Conservation (phyloP, 2,888 invertebrate species). For the Lissocephala sabroskyi region DNA sequence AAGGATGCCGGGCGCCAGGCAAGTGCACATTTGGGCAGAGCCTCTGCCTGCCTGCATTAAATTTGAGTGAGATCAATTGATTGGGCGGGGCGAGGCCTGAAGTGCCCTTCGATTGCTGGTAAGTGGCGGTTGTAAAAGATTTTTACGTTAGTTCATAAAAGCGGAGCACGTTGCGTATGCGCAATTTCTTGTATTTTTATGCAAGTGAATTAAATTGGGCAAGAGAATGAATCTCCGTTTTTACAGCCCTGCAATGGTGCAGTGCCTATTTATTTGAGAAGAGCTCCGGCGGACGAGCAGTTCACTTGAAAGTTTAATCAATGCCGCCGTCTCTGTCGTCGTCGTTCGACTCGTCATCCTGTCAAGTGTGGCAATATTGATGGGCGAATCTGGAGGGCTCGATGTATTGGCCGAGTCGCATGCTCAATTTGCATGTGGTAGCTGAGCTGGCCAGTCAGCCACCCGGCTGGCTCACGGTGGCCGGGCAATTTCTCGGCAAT, state of each 20-base stretch:
- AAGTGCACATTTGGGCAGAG: background rate
- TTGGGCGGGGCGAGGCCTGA: constrained; percentile 35
- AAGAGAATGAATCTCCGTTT: background rate
- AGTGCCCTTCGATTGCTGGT: constrained; percentile 36
- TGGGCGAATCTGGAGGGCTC: constrained; percentile 37
- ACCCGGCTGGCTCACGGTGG: constrained; percentile 12
- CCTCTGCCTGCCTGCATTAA: constrained; percentile 9
- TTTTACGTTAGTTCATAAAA: constrained; percentile 28
- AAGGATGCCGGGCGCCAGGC: background rate
- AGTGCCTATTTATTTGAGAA: constrained; percentile 12
- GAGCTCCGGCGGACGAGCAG: background rate
- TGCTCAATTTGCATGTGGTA: constrained; percentile 48
- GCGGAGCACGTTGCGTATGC: background rate
- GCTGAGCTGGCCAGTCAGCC: background rate
- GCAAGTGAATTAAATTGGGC: background rate
- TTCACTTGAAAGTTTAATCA: constrained; percentile 40
- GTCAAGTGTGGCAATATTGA: constrained; percentile 53
- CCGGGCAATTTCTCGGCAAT: constrained; percentile 24
- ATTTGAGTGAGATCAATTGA: constrained; percentile 37
- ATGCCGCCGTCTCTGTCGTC: constrained; percentile 25
- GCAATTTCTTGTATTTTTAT: background rate
- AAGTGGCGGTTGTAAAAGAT: constrained; percentile 46
- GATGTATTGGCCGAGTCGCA: constrained; percentile 22
- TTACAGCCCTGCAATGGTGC: constrained; percentile 1
- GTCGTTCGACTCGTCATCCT: too few species aligned